These are phyloP conservation scores for Gephyroberyx darwinii DNA, from an alignment of 2,797 vertebrate species.

Conservation along the genomic window DNA sequence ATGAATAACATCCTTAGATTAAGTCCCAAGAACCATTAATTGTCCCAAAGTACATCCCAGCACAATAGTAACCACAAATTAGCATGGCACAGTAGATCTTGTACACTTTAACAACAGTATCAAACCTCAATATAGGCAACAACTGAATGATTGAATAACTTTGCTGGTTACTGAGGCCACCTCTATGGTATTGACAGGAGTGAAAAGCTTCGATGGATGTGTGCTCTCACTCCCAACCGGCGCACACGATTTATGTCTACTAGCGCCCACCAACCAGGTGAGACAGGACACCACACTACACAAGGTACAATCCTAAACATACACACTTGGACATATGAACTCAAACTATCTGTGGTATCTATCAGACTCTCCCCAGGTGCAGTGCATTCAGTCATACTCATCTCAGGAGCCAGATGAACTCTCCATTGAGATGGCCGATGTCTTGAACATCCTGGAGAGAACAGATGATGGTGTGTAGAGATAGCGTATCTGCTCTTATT, in stretches of 20 bases:
- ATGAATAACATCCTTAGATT: background rate
- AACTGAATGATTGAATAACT: background rate
- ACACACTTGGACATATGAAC: background rate
- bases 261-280: slow-evolving; percentile 89
- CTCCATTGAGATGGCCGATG: slow-evolving; percentile 92
- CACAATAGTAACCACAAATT: background rate
- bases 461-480: slow-evolving; percentile 87
- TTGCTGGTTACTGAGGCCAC: background rate
- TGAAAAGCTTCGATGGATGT: slow-evolving; percentile 96
- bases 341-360: slow-evolving; percentile 11
- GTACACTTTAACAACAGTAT: background rate
- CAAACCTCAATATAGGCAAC: background rate
- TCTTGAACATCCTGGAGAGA: slow-evolving; percentile 91
- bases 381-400: slow-evolving; percentile 94
- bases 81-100: background rate
- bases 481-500: background rate
- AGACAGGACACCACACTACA: slow-evolving; percentile 46
- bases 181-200: slow-evolving; percentile 79
- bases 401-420: slow-evolving; percentile 95
- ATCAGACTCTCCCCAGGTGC: slow-evolving; percentile 94
- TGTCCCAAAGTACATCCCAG: background rate
- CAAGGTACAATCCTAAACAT: no score
- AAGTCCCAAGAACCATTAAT: background rate
- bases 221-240: slow-evolving; percentile 91
- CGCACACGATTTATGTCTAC: slow-evolving; percentile 93